A percentile compares a stretch with the other conserved stretches of the same genome.
Evolutionary conservation across 2,113 vertebrate species (phyloP).

Genomic region (Eulemur rufifrons): DNA sequence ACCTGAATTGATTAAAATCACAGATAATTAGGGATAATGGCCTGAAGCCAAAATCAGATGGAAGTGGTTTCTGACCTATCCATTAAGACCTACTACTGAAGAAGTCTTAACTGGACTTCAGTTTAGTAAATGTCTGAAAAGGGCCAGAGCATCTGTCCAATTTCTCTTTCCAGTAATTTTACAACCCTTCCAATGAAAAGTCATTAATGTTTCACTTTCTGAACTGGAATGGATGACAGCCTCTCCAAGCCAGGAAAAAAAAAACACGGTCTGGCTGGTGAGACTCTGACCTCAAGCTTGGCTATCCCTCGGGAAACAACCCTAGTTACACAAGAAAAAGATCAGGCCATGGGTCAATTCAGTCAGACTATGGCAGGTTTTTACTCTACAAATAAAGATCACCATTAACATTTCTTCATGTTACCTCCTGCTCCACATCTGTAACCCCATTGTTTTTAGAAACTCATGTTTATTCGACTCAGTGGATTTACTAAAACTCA

Average conservation of each 20-base stretch:
- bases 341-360: not conserved
- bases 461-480: not conserved
- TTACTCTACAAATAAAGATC: not conserved
- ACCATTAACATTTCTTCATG: not conserved
- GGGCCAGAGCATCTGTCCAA: conserved; percentile 13
- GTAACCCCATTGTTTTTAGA: not conserved
- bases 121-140: not conserved
- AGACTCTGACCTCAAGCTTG: not conserved
- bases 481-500: not conserved
- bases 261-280: not conserved
- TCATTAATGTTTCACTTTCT: conserved; percentile 52
- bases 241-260: conserved; percentile 45
- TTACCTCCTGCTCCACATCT: not conserved
- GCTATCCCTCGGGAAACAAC: not conserved
- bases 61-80: not conserved
- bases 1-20: not conserved
- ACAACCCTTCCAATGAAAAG: conserved; percentile 59
- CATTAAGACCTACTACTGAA: not conserved
- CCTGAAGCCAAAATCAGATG: not conserved
- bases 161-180: conserved; percentile 73
- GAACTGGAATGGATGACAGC: not conserved
- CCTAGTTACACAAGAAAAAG: not conserved
- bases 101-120: not conserved
- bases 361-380: not conserved
- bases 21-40: not conserved